A percentile compares a stretch with the other conserved stretches of the same genome.
phyloP scores from a whole-genome alignment of 1,140 invertebrate species.

The Drosophila mauritiana region DNA sequence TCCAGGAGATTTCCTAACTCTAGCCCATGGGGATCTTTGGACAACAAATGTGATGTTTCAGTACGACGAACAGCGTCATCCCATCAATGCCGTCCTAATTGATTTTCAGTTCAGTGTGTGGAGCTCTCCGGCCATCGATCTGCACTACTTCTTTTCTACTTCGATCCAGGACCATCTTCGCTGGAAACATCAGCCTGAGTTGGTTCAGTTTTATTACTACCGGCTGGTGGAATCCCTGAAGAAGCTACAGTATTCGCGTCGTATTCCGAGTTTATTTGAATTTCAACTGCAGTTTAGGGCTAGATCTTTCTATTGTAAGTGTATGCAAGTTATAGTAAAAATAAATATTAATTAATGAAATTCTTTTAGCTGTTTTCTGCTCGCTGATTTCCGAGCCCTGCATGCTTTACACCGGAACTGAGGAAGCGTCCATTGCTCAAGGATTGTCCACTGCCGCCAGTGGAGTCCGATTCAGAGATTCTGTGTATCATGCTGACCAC shows the following conservation, averaged over 20 bases:
- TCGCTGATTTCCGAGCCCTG: constrained; percentile 48
- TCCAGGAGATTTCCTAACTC: constrained; percentile 85
- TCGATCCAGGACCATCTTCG: constrained; percentile 20
- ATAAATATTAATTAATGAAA: too few species aligned
- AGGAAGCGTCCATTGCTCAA: constrained; percentile 59
- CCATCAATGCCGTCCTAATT: constrained; percentile 65
- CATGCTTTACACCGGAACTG: constrained; percentile 37
- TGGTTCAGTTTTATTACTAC: constrained; percentile 69
- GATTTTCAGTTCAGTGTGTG: constrained; percentile 51
- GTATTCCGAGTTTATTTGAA: constrained; percentile 62
- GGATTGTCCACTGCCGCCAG: constrained; percentile 23
- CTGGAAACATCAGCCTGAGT: constrained; percentile 24
- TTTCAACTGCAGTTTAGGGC: constrained; percentile 53
- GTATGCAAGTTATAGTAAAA: background rate
- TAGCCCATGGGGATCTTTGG: constrained; percentile 89
- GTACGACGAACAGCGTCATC: constrained; percentile 80
- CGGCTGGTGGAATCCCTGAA: constrained; percentile 40
- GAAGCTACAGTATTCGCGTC: constrained; percentile 43
- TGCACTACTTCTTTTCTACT: constrained; percentile 30
- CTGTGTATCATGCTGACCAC: constrained; percentile 38
- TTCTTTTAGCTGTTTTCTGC: constrained; percentile 4
- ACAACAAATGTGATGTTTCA: constrained; percentile 88
- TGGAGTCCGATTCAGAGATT: constrained; percentile 30
- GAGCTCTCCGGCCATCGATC: constrained; percentile 36
- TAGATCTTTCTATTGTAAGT: constrained; percentile 60